These are phyloP conservation scores for Bubo blakistoni DNA, from an alignment of 2,113 vertebrate genomes.

Conservation along the genomic window DNA sequence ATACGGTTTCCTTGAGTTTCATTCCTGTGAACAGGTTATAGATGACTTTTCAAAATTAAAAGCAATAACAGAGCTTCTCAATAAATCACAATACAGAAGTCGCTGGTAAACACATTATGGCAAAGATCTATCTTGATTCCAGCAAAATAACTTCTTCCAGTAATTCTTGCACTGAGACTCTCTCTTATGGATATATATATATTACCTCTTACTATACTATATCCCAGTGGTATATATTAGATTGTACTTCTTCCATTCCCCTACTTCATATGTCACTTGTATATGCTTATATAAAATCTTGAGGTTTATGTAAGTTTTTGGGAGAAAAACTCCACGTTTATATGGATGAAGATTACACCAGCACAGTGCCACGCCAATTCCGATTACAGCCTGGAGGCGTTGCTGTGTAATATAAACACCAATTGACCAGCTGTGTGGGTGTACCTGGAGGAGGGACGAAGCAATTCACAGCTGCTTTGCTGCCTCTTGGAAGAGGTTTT, in stretches of 20 bases:
- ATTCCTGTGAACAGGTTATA: constrained; percentile 19
- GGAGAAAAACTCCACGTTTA: neutral
- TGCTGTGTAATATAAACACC: neutral
- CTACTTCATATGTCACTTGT: neutral
- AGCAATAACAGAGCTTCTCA: constrained; percentile 16
- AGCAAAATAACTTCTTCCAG: neutral
- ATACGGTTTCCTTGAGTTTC: constrained; percentile 18
- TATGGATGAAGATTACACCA: neutral
- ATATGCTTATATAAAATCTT: neutral
- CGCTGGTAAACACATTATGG: constrained; percentile 2
- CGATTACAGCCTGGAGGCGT: rapidly evolving
- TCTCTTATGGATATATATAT: neutral
- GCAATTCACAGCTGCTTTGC: neutral
- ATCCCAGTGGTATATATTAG: neutral
- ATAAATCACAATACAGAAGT: constrained; percentile 27
- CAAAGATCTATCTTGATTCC: constrained; percentile 37
- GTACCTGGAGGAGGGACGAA: neutral
- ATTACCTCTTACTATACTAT: neutral
- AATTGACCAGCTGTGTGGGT: neutral
- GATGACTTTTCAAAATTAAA: constrained; percentile 50
- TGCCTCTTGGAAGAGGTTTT: neutral
- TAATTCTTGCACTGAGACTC: neutral
- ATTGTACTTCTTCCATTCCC: neutral
- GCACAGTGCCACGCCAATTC: neutral
- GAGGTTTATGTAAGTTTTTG: neutral